Evolutionary conservation across 2,888 invertebrate species (phyloP).

Genomic region (Mythimna ferrago): DNA sequence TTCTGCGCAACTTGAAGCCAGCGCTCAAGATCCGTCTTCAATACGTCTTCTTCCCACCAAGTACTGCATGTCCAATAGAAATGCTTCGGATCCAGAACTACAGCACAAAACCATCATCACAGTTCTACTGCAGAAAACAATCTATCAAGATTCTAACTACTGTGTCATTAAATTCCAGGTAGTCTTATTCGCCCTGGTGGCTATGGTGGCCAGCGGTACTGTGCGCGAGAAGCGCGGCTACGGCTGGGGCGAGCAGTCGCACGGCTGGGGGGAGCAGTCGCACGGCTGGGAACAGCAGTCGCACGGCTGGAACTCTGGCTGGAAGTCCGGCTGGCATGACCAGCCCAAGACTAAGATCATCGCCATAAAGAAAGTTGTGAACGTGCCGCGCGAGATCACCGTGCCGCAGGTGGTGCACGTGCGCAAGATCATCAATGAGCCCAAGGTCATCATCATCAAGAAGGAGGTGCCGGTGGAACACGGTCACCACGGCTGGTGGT

Average conservation of each 20-base stretch:
- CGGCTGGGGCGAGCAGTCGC: conserved; percentile 12
- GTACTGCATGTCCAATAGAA: background rate
- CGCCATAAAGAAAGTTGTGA: conserved; percentile 74
- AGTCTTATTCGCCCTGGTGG: conserved; percentile 45
- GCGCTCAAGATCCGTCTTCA: no score
- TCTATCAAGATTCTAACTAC: background rate
- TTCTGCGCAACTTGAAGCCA: no score
- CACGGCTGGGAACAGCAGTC: conserved; percentile 25
- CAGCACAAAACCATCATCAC: background rate
- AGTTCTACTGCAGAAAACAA: background rate
- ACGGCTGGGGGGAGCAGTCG: background rate
- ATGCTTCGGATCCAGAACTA: no score
- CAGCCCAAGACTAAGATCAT: conserved; percentile 65
- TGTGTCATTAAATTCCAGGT: conserved; percentile 32
- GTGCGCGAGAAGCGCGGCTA: conserved; percentile 57
- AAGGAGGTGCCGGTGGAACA: conserved; percentile 71
- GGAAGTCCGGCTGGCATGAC: conserved; percentile 9
- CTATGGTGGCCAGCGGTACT: conserved; percentile 39
- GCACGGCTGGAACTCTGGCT: conserved; percentile 10
- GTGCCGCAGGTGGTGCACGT: conserved; percentile 74
- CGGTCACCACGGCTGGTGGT: conserved; percentile 13
- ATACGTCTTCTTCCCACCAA: background rate
- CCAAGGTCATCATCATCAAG: conserved; percentile 79
- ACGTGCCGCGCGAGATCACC: conserved; percentile 72
- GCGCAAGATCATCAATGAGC: conserved; percentile 76